Evolutionary conservation across 1,140 invertebrate species (phyloP), one percentile per base, ranked within the genome.

Genomic region (Scaptomyza montana): DNA sequence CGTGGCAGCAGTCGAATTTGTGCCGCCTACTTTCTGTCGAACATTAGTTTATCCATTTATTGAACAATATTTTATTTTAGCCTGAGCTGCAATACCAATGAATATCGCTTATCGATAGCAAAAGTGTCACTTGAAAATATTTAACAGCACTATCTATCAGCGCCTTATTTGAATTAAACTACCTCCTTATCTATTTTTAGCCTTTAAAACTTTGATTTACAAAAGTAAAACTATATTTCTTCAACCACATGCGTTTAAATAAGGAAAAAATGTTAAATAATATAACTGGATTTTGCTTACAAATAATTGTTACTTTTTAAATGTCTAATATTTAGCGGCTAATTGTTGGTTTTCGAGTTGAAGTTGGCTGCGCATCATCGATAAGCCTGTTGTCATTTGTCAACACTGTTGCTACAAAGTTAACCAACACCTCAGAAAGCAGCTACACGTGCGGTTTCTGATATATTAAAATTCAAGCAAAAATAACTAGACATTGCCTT

Each of bases 381-480:
- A 30, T 6, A 9, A 13, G 5, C 45, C 39, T 49, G 12, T 16
- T 13, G 16, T 9, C 10, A 30, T 43, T 59, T 64, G 12, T 0
- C 57, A 69, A 25, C 70, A 69, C 65, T 62, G 10, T 12, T 12
- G 19, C 12, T 45, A 21, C 16, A 36, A 25, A 45, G 39, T 21
- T 55, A 49, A 41, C 3, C 61, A 75, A 46, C 68, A 72, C 73
- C 65, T 12, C 10, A 49, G 19, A 53, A 41, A 51, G 19, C 54
- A 54, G 59, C 72, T 70, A 74, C 72, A 76, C 68, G 73, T 76
- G 73, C 73, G 68, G 68, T 55, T 65, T 72, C n/a, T 72, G 49
- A 13, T 62, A 66, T 61, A 54, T 76, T 19, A 59, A 65, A 71
- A 54, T 56, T 68, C 21, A 30, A 41, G 28, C 8, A 33, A 30